Base-by-base conservation (phyloP, 2,797 vertebrate species). In the Lutra lutra region DNA sequence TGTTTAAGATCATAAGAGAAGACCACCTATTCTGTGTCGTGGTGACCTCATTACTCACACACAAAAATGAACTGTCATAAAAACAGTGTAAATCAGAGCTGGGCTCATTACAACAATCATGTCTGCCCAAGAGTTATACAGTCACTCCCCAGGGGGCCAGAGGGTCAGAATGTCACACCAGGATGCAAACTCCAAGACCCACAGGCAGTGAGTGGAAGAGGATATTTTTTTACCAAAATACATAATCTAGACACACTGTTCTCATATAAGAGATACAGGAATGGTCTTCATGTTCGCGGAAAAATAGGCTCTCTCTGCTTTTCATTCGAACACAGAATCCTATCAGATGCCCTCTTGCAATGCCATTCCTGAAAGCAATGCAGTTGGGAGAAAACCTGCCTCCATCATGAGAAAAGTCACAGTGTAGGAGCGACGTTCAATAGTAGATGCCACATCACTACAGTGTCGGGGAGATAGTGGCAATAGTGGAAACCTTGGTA, bases 381-480 rank as follows among this genome's bases (percentile, higher is more conserved):
- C 40, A 27, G 48, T 38, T 51, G 25, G 64, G 48, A 80, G 78
- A 89, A 27, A 66, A n/a, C 23, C 3, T 29, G 23, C 43, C 32
- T 35, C 2, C 1, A 2, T 54, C 27, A 3, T 13, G 58, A 73
- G 35, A 38, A 35, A 54, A 40, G 54, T 58, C 73, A 17, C 51
- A 58, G 82, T 2, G 27, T 35, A 21, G 3, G 15, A 18, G 2
- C 4, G 15, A 15, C 0, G 2, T 35, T 10, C 4, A 12, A 17
- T 2, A 10, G 20, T 23, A 13, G 2, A 18, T 4, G 29, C 13
- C 7, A 0, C 2, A 6, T 20, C 60, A 32, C 25, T 1, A 5
- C 0, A 0, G 10, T 8, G 15, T 0, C 9, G 32, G 23, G n/a
- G 14, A 27, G 66, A 62, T 1, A 21, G n/a, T 2, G 11, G 4